Conservation (phyloP, 1,140 invertebrate genomes). For the Melanaphis sacchari region DNA sequence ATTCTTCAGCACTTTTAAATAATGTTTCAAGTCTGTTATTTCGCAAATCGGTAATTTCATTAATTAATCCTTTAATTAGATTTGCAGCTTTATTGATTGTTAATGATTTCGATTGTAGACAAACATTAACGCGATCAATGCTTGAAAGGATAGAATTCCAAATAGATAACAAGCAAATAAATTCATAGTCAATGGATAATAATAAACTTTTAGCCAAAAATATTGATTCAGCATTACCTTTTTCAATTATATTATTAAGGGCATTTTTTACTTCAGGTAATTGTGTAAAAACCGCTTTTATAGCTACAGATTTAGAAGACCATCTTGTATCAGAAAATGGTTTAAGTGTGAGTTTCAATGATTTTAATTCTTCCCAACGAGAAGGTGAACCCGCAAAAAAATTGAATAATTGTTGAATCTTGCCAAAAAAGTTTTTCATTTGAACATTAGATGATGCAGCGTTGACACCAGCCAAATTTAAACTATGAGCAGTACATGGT, state of each 20-base stretch:
- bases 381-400: conserved; percentile 1
- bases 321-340: not conserved
- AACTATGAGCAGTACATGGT: conserved; percentile 41
- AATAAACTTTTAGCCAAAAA: not conserved
- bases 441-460: conserved; percentile 51
- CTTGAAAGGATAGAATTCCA: too few species aligned
- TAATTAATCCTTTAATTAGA: too few species aligned
- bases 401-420: conserved; percentile 2
- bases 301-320: not conserved
- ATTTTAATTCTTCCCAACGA: not conserved
- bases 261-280: not conserved
- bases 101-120: too few species aligned
- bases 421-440: conserved; percentile 6
- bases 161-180: too few species aligned
- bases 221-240: conserved; percentile 5
- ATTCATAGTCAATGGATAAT: too few species aligned
- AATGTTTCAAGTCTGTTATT: too few species aligned
- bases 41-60: too few species aligned
- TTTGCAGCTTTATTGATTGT: too few species aligned
- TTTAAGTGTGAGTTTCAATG: not conserved
- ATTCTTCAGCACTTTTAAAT: too few species aligned
- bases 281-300: not conserved
- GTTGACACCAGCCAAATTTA: too few species aligned
- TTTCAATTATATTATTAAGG: not conserved
- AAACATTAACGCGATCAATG: too few species aligned